Conservation (phyloP, 2,113 vertebrate genomes). For the Phaethon lepturus region DNA sequence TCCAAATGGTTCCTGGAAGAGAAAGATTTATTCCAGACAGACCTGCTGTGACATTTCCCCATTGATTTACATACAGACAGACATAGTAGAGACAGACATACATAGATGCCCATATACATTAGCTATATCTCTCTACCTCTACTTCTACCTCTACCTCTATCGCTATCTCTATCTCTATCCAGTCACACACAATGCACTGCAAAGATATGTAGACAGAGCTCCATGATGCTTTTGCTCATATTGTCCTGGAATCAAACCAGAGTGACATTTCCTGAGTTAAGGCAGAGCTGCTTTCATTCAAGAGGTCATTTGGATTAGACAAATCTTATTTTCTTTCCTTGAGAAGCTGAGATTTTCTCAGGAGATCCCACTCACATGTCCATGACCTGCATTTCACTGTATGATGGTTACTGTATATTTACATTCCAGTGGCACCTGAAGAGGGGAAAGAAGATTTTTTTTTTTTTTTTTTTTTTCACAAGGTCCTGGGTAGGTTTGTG, state of each 20-base stretch:
- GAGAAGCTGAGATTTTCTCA: background rate
- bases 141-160: background rate
- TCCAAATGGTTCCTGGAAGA: background rate
- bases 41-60: background rate
- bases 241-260: background rate
- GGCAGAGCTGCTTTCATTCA: background rate
- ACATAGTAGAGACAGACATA: background rate
- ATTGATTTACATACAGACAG: background rate
- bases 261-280: background rate
- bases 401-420: background rate
- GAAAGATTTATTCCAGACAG: background rate
- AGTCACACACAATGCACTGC: background rate
- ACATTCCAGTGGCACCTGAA: background rate
- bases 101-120: background rate
- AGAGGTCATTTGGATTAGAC: background rate
- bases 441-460: background rate
- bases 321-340: background rate
- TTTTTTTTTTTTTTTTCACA: background rate
- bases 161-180: background rate
- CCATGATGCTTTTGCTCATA: background rate
- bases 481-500: background rate
- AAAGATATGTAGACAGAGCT: background rate
- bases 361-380: background rate
- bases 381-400: background rate
- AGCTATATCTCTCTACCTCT: background rate